Base-by-base conservation (phyloP, 1,140 invertebrate species). In the Colletes latitarsis region DNA sequence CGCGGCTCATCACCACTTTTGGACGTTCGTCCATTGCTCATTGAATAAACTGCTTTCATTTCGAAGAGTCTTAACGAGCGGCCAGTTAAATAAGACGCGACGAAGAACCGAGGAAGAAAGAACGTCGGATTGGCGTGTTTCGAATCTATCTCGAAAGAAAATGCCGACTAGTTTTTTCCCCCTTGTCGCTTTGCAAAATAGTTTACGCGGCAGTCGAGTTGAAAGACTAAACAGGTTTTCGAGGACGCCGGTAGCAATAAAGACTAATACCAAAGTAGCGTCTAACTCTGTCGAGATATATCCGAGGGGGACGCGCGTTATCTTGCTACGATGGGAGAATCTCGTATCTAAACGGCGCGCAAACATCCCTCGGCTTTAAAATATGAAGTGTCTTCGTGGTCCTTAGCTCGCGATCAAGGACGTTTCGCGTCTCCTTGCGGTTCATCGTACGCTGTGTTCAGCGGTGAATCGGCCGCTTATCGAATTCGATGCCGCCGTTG, bases 231-330 rank as follows among this genome's bases (percentile, higher is more conserved):
- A 87, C 86, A 84, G 86, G 86, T 87, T 87, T 73, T 78, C 55
- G 67, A 60, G 85, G 86, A 87, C 69, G 76, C 79, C 82, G 82
- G 86, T 87, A 87, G 85, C 86, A 86, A 87, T 87, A 87, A 87
- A 87, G 82, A 87, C 67, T 67, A 81, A 79, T 87, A 86, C 72
- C 85, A 21, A 83, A 84, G 85, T 83, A 70, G 74, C 72, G 63
- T 87, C 85, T 87, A 87, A 84, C 84, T 63, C 70, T 57, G 71
- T 66, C 82, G 52, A 87, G 86, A 87, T 87, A 87, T 76, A 83
- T 76, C 63, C 85, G 73, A 79, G 83, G 76, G 81, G 82, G 81
- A 87, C 77, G 58, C 67, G 66, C 75, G 84, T 64, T 86, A 87
- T 87, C 85, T 86, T 62, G 64, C 43, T 39, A 41, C 68, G 84